Base-by-base conservation (phyloP, 2,113 vertebrate species). In the Engystomops pustulosus region DNA sequence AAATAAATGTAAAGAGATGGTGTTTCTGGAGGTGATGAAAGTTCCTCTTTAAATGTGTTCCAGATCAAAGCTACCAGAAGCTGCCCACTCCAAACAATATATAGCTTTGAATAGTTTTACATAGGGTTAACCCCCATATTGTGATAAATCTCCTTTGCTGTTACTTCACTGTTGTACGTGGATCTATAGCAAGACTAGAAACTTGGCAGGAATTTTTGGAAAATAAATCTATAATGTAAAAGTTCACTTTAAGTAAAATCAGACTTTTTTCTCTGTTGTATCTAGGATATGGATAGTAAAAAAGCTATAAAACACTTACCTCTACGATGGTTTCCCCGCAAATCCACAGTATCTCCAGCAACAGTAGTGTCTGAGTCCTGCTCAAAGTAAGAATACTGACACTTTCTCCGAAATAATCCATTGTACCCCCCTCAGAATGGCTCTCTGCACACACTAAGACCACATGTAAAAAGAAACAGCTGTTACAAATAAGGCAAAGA, bases 401-500 rank as follows among this genome's bases (percentile, higher is more conserved):
- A 70, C 79, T 70, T 74, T 71, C 45, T 30, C 17, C n/a, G 41
- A 51, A 25, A 49, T 67, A 30, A 53, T 69, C 44, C 58, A 77
- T 84, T 38, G 58, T 84, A 47, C 81, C 69, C 74, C 45, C 30
- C 70, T 83, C 44, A 65, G 34, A 47, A 75, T 32, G 70, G 38
- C 51, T 72, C 25, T 53, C 55, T 11, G 6, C 53, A 23, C 14
- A 55, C 67, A 23, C 49, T 47, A 69, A 60, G 38, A 65, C 55
- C 20, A 81, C 30, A 69, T 25, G 47, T 68, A 51, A 84, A 38
- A 34, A 84, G 72, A 77, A 84, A 84, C 62, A 85, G 62, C 62
- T 78, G 83, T 55, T 79, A 45, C 47, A 70, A 58, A 70, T 68
- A 41, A 82, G 47, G 32, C 62, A 74, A 60, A 67, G 62, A 67